Percentiles rank a stretch among this genome's conserved stretches.
These are phyloP conservation scores for Xestobium rufovillosum DNA, from an alignment of 2,888 invertebrate species.

Conservation along the genomic window DNA sequence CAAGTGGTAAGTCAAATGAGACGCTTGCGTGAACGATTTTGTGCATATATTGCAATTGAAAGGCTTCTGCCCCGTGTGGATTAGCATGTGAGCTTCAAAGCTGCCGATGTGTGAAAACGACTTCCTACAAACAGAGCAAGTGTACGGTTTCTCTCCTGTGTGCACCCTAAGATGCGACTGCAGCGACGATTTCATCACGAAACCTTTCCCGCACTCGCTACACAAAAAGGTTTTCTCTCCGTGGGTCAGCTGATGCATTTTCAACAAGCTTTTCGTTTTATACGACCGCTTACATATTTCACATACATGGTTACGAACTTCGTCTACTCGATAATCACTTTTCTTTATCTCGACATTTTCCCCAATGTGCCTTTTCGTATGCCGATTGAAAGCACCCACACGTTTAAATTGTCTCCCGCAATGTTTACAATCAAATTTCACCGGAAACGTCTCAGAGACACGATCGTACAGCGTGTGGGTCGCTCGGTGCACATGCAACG, in stretches of 20 bases:
- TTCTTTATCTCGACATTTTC: conserved; percentile 7
- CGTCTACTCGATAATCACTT: conserved; percentile 15
- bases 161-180: conserved; percentile 30
- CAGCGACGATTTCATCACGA: conserved; percentile 29
- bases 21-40: conserved; percentile 32
- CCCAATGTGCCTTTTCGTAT: conserved; percentile 13
- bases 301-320: conserved; percentile 15
- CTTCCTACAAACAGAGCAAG: conserved; percentile 32
- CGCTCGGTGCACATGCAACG: conserved; percentile 31
- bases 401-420: conserved; percentile 21
- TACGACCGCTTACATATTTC: conserved; percentile 19
- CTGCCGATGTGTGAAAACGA: conserved; percentile 31
- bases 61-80: conserved; percentile 34
- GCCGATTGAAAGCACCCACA: conserved; percentile 15
- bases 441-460: not conserved
- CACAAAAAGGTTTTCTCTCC: conserved; percentile 27
- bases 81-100: conserved; percentile 32
- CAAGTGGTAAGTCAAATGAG: conserved; percentile 32
- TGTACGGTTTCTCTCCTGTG: conserved; percentile 32
- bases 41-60: conserved; percentile 41
- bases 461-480: conserved; percentile 38
- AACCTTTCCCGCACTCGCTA: conserved; percentile 27
- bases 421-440: conserved; percentile 19
- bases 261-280: conserved; percentile 22
- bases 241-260: conserved; percentile 22